Percentiles rank a stretch among this genome's conserved stretches.
These are phyloP conservation scores for Brachionus rotundiformis DNA, from an alignment of 1,140 invertebrate species.

Conservation along the genomic window DNA sequence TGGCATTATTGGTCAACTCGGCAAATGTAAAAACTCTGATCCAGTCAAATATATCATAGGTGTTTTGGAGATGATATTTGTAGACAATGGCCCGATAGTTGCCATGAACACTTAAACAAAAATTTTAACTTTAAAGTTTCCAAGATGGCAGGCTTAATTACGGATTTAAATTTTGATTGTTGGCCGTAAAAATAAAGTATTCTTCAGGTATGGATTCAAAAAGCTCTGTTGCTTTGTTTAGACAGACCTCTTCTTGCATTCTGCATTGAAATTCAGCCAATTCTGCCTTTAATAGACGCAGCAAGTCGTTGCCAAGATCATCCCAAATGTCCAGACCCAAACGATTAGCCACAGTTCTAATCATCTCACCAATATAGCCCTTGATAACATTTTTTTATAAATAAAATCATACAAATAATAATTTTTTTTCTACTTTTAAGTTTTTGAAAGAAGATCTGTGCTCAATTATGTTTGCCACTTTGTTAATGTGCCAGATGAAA, in stretches of 20 bases:
- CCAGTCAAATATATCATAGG: slow-evolving; percentile 44
- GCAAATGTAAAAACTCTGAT: background rate
- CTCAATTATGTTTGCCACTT: slow-evolving; percentile 38
- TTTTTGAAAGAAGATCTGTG: slow-evolving; percentile 23
- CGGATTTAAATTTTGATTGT: background rate
- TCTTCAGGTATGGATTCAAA: slow-evolving; percentile 22
- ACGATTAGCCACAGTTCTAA: background rate
- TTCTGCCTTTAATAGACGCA: slow-evolving; percentile 6
- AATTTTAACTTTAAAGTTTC: background rate
- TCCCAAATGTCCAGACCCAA: slow-evolving; percentile 33
- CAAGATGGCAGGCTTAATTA: background rate
- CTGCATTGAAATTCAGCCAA: slow-evolving; percentile 36
- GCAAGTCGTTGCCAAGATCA: background rate
- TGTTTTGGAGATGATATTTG: slow-evolving; percentile 49
- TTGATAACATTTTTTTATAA: background rate
- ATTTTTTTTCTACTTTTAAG: background rate
- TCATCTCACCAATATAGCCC: slow-evolving; percentile 26
- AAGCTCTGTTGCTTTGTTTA: slow-evolving; percentile 46
- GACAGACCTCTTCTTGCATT: slow-evolving; percentile 17
- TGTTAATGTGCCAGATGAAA: slow-evolving; percentile 34
- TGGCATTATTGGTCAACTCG: background rate
- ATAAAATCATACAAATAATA: background rate
- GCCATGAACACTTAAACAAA: background rate
- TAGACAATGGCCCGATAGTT: background rate
- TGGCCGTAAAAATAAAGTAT: background rate